Base-by-base conservation (phyloP, 2,797 vertebrate species). In the Erethizon dorsatum region DNA sequence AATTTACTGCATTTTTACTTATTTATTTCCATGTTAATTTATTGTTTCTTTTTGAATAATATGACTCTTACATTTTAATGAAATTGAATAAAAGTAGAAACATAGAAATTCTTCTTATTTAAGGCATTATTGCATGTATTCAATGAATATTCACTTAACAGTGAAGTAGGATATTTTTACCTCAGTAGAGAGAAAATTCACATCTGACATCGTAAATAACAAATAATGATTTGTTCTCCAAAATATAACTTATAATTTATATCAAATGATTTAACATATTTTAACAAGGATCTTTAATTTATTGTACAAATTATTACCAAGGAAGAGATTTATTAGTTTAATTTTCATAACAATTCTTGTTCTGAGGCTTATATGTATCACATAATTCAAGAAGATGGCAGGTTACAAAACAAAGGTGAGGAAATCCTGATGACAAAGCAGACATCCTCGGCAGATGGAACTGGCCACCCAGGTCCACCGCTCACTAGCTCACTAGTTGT, bases 1-100 rank as follows among this genome's bases (percentile, higher is more conserved):
- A 87, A 90, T 88, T 69, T 95, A 80, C 67, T 93, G 67, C 88
- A 82, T 89, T 98, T 80, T 97, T 80, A 78, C 98, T 97, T 94
- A 87, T 97, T 95, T 98, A 57, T 82, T 89, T 96, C 87, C 91
- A 45, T 91, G 28, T 97, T 88, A 88, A 92, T 87, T 91, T 97
- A 45, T 59, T 56, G 28, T 15, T 83, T 84, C 33, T 83, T 82
- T 90, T 65, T 33, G 15, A 83, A 20, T 77, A 52, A 12, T 59
- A 59, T 67, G 88, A 95, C 92, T 71, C 47, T 96, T 71, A 59
- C 22, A 24, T 73, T 97, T 90, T 92, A 97, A 97, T 91, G 47
- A 97, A 94, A 93, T 63, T 84, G 37, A 97, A 85, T 73, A 52
- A 84, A 96, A 96, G 15, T 65, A 33, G 71, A 92, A 94, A 69